These are phyloP conservation scores for Cyprichromis sp. DNA, from an alignment of 2,113 vertebrate species.

Conservation along the genomic window DNA sequence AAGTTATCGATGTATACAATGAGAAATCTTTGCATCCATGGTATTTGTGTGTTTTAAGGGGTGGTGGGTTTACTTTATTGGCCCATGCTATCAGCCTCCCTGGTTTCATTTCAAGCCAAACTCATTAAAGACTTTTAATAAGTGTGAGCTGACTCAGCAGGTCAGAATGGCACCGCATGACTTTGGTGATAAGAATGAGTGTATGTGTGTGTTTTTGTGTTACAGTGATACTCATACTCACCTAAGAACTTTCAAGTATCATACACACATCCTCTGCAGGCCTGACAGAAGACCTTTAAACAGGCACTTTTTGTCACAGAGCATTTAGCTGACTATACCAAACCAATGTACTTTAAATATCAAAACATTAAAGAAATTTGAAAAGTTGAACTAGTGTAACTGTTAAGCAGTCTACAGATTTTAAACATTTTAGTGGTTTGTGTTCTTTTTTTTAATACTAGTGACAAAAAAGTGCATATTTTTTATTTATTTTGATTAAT, in stretches of 20 bases:
- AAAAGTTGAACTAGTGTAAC: not conserved
- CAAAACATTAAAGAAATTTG: not conserved
- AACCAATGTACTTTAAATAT: not conserved
- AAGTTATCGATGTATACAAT: not conserved
- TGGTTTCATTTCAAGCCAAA: not conserved
- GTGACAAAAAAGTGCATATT: not conserved
- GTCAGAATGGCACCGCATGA: slow-evolving; percentile 15
- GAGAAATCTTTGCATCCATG: not conserved
- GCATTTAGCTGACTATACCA: not conserved
- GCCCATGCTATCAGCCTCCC: slow-evolving; percentile 13
- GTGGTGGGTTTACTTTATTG: not conserved
- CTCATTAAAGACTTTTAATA: slow-evolving; percentile 28
- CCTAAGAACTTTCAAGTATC: not conserved
- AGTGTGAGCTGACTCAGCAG: slow-evolving; percentile 32
- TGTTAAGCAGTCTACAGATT: not conserved
- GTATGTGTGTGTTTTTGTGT: not conserved
- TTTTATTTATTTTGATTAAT: not conserved
- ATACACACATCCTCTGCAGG: not conserved
- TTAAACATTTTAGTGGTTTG: not conserved
- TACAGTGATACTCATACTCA: not conserved
- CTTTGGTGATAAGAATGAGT: not conserved
- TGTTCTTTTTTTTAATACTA: not conserved
- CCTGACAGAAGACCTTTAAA: not conserved
- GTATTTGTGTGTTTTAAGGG: not conserved
- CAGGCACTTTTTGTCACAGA: not conserved